Evolutionary conservation across 2,888 invertebrate genomes (phyloP).

Genomic region (Phalera bucephala): DNA sequence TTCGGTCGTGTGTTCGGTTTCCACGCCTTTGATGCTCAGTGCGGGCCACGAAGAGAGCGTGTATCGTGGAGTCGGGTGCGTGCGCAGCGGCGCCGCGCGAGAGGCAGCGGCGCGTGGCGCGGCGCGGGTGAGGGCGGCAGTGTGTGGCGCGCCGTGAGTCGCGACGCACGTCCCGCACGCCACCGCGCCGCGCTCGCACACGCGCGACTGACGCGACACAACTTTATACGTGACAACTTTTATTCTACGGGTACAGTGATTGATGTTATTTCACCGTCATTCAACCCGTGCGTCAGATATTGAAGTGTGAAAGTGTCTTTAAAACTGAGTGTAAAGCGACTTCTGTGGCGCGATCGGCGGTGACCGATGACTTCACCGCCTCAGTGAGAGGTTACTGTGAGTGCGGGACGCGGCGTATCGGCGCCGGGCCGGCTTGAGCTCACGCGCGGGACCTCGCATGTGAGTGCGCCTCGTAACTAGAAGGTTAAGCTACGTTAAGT

Average conservation of each 20-base stretch:
- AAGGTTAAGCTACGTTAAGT: no score
- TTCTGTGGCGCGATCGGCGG: not conserved
- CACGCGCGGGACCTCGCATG: not conserved
- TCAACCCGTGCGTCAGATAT: not conserved
- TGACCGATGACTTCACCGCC: constrained; percentile 1
- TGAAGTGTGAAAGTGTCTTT: not conserved
- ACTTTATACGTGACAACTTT: not conserved
- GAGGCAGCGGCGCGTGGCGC: constrained; percentile 5
- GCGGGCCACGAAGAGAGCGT: no score
- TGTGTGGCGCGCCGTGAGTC: not conserved
- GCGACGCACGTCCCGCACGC: not conserved
- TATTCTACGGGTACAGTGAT: not conserved
- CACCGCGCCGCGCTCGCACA: not conserved
- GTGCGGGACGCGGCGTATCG: not conserved
- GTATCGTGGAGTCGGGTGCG: no score
- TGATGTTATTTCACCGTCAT: not conserved
- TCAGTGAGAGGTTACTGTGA: not conserved
- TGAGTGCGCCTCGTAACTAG: not conserved
- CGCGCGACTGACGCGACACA: not conserved
- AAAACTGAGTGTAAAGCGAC: not conserved
- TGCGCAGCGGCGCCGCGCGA: not conserved
- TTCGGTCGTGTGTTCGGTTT: no score
- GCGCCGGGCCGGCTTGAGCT: not conserved
- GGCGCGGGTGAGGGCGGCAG: not conserved
- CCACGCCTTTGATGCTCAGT: no score